Percentiles rank a stretch among this genome's conserved stretches.
phyloP scores from a whole-genome alignment of 2,888 invertebrate genomes.

The Homarus gammarus region DNA sequence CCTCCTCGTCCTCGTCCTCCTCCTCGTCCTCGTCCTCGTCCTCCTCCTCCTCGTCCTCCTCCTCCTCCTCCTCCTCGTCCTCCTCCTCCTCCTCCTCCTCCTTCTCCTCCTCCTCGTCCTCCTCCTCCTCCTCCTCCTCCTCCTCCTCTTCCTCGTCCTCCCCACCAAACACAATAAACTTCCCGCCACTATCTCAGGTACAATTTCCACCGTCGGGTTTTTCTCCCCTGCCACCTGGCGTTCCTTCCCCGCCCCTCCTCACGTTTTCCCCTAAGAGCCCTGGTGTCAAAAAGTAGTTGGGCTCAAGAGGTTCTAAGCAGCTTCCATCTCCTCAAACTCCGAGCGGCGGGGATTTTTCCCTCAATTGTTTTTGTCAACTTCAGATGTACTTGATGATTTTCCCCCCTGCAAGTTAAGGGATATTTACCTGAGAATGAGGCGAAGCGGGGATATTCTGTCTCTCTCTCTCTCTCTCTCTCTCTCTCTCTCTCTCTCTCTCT shows the following conservation, averaged over 20 bases:
- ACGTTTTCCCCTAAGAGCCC: background rate
- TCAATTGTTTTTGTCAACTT: conserved; percentile 45
- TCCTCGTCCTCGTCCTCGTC: background rate
- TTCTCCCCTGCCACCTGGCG: background rate
- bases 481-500: too few relatives aligned
- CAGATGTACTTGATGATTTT: conserved; percentile 46
- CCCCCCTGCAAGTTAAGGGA: conserved; percentile 16
- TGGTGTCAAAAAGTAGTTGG: conserved; percentile 35
- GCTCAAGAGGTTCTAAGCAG: conserved; percentile 23
- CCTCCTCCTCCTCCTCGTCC: background rate
- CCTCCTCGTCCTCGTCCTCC: too few relatives aligned
- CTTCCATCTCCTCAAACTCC: conserved; percentile 14
- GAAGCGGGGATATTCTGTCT: background rate
- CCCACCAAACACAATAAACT: background rate
- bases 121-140: background rate
- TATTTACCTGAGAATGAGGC: background rate
- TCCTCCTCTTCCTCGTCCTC: background rate
- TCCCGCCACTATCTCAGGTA: background rate
- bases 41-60: background rate
- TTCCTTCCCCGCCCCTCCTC: background rate
- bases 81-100: background rate
- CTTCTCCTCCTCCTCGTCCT: background rate
- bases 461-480: too few relatives aligned
- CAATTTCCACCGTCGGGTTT: background rate
- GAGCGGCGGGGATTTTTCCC: background rate